Percentiles rank a stretch among this genome's conserved stretches.
These are phyloP conservation scores for Malurus leucopterus DNA, from an alignment of 2,797 vertebrate species.

Conservation along the genomic window DNA sequence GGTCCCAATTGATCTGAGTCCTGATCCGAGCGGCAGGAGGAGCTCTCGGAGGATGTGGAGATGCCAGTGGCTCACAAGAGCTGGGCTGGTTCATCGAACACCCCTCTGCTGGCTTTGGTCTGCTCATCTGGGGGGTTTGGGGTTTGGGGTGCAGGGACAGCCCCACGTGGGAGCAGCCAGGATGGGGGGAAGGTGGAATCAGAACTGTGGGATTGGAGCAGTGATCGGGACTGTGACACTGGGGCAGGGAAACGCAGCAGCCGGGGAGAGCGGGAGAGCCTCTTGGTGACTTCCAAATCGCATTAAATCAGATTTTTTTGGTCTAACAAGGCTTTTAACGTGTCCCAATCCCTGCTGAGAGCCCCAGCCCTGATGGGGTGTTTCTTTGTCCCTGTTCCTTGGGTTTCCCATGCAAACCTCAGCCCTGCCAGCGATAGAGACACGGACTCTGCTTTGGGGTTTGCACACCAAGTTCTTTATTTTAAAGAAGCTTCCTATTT, in stretches of 20 bases:
- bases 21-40: background rate
- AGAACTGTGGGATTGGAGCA: background rate
- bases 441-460: no score
- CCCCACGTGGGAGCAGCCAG: fast-evolving
- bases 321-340: background rate
- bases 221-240: background rate
- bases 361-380: background rate
- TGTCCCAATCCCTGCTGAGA: background rate
- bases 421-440: no score
- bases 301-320: background rate
- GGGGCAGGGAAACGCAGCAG: background rate
- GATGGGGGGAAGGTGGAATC: background rate
- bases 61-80: background rate
- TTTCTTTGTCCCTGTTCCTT: background rate
- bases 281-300: background rate
- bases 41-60: background rate
- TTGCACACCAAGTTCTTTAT: no score
- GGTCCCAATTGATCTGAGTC: background rate
- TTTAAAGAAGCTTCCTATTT: no score
- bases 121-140: background rate
- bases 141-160: background rate
- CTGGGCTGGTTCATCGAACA: background rate
- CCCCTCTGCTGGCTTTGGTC: fast-evolving
- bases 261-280: background rate
- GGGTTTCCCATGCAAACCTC: background rate